Evolutionary conservation across 2,797 vertebrate genomes (phyloP).

Genomic region (Pachyuromys duprasi): DNA sequence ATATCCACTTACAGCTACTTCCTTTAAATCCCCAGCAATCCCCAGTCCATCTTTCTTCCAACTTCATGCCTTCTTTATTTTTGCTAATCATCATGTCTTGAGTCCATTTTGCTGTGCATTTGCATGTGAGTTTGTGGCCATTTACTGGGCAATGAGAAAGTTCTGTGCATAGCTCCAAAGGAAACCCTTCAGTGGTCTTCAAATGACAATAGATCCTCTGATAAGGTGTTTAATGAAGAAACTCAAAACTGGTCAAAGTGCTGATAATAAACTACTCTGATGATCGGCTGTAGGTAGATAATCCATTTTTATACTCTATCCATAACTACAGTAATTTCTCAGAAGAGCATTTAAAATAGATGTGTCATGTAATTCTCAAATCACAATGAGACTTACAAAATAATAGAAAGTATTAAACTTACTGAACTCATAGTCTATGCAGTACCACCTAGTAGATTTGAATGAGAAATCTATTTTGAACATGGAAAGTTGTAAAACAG

Average conservation of each 20-base stretch:
- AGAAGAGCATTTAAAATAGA: background rate
- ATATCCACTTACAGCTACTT: background rate
- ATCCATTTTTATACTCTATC: background rate
- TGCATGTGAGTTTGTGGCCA: background rate
- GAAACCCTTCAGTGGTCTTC: background rate
- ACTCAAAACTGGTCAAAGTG: background rate
- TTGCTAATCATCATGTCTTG: background rate
- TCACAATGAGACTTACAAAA: background rate
- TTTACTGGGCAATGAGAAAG: background rate
- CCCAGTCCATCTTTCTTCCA: background rate
- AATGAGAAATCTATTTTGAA: background rate
- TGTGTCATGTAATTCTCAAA: background rate
- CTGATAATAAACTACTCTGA: background rate
- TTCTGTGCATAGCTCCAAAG: background rate
- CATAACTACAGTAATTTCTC: background rate
- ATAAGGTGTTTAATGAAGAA: background rate
- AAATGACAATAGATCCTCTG: background rate
- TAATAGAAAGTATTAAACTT: background rate
- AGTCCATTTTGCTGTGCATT: background rate
- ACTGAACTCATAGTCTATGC: background rate
- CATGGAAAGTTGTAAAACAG: background rate
- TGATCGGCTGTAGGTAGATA: background rate
- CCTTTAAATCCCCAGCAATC: background rate
- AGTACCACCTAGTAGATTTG: background rate
- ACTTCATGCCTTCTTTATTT: background rate